Evolutionary conservation across 2,888 invertebrate species (phyloP), one percentile per base, ranked within the genome.

Genomic region (Patella pellucida): DNA sequence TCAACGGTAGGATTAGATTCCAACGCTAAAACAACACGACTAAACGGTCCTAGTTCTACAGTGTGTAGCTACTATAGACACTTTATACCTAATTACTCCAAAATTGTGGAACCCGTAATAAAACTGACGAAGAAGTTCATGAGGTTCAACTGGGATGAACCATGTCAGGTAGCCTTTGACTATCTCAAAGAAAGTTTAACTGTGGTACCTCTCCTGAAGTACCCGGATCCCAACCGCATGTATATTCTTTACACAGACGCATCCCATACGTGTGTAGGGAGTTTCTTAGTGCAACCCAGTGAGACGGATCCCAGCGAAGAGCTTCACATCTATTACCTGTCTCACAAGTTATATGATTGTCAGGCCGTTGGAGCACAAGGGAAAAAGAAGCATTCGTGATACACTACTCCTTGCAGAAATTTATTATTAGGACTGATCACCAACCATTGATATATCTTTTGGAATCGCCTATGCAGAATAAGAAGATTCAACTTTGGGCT

Each of bases 91-190:
- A 76, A 79, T 54, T 73, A 68, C 23, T 50, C 50, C 11, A 73
- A 73, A 51, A 73, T 68, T 52, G 68, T 52, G 3, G 52, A 78
- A 76, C 80, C 78, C 1, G 1, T 82, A 5, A 69, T 77, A 2
- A 12, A 69, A 14, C 62, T 80, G 3, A 81, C 81, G 7, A 79
- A 73, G 71, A 82, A 79, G 41, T 79, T 73, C 72, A 78, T 78
- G 7, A 71, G 68, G 9, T 82, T 79, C 62, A 72, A 73, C 3
- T 79, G 81, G 80, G 50, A 67, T 5, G 19, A 70, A 7, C 51
- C 62, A 1, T 77, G 76, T 23, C 68, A 73, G 19, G n/a, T 3
- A 19, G 72, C 74, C 14, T 78, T 79, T 51, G 68, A 78, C 1
- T 69, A 31, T 51, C 31, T 80, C n/a, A 80, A 80, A 27, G 67